Percentiles rank a stretch among this genome's conserved stretches.
phyloP scores from a whole-genome alignment of 2,888 invertebrate genomes.

The Cinara cedri region DNA sequence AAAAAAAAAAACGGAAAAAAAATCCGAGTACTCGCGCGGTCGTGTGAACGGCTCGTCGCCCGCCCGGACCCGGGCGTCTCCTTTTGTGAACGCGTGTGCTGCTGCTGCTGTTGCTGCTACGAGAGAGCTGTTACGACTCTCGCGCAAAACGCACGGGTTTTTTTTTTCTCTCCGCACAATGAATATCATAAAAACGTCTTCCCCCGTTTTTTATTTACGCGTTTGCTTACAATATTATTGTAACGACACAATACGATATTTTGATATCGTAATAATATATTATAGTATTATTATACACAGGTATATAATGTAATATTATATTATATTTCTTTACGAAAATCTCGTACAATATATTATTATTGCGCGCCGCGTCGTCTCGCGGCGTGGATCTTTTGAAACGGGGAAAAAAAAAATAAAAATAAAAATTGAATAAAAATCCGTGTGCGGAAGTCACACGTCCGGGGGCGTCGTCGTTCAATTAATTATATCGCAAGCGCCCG shows the following conservation, averaged over 20 bases:
- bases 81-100: not conserved
- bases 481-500: constrained; percentile 22
- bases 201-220: not conserved
- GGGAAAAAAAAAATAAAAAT: too few species aligned
- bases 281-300: too few species aligned
- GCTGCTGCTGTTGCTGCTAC: too few species aligned
- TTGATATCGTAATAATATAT: too few species aligned
- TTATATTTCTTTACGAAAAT: too few species aligned
- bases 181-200: not conserved
- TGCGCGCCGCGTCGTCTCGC: not conserved
- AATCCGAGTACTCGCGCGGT: too few species aligned
- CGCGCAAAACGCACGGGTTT: constrained; percentile 5
- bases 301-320: too few species aligned
- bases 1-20: too few species aligned
- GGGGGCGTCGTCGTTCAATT: constrained; percentile 45
- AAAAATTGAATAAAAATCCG: constrained; percentile 3
- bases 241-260: not conserved
- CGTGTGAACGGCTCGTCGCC: too few species aligned
- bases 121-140: not conserved
- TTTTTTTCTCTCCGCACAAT: not conserved
- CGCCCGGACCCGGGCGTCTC: not conserved
- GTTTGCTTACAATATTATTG: not conserved
- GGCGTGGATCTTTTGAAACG: constrained; percentile 1
- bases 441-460: constrained; percentile 49
- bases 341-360: too few species aligned